These are phyloP conservation scores for Calephelis perditalis DNA, from an alignment of 2,888 invertebrate genomes.

Conservation along the genomic window DNA sequence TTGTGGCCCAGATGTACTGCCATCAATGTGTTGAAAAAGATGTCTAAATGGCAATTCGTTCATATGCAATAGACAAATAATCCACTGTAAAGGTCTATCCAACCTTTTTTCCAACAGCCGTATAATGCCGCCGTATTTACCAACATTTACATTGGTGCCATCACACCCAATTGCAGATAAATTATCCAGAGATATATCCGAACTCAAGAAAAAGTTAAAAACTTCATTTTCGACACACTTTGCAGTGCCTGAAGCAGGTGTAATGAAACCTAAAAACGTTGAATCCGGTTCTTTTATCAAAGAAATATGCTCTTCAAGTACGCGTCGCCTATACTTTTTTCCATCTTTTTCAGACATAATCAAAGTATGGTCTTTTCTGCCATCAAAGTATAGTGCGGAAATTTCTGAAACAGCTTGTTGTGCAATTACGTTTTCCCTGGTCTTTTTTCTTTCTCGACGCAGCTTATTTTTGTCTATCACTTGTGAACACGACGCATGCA, in stretches of 20 bases:
- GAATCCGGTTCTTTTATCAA: background rate
- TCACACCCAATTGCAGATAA: conserved; percentile 6
- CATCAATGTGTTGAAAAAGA: conserved; percentile 12
- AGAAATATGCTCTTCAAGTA: conserved; percentile 11
- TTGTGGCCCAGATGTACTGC: conserved; percentile 1
- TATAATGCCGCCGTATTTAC: conserved; percentile 4
- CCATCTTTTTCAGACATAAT: conserved; percentile 20
- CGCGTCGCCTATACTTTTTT: too few relatives aligned
- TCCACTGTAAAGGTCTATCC: conserved; percentile 7
- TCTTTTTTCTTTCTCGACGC: conserved; percentile 15
- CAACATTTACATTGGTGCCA: conserved; percentile 12
- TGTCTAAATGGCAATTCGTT: conserved; percentile 11
- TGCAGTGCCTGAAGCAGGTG: conserved; percentile 9
- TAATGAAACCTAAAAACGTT: conserved; percentile 6
- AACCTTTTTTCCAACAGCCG: conserved; percentile 10
- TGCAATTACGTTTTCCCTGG: background rate
- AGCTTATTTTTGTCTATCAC: conserved; percentile 18
- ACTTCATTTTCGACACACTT: conserved; percentile 1
- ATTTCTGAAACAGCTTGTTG: too few relatives aligned
- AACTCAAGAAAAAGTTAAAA: background rate
- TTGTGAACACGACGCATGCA: conserved; percentile 16
- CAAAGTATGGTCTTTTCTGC: conserved; percentile 23
- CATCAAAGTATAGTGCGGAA: conserved; percentile 19
- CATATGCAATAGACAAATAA: conserved; percentile 5
- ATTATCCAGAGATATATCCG: background rate